Percentiles rank a stretch among this genome's conserved stretches.
phyloP scores from a whole-genome alignment of 2,113 vertebrate species.

The Cyanistes caeruleus region DNA sequence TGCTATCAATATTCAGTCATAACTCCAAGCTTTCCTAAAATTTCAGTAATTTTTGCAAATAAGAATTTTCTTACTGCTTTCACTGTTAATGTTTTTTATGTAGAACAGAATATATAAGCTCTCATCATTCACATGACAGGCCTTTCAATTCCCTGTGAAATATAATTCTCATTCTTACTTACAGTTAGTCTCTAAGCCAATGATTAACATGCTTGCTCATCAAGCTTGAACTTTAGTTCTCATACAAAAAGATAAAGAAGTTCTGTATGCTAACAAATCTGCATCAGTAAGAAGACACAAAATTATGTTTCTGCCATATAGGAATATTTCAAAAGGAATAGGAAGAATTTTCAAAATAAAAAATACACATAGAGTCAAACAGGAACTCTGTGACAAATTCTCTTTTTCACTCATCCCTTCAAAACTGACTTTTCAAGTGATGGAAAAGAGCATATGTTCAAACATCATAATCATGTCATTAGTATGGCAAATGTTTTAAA shows the following conservation, averaged over 20 bases:
- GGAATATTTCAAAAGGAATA: background rate
- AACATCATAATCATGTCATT: background rate
- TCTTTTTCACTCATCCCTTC: background rate
- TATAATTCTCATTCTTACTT: background rate
- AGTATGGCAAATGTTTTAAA: background rate
- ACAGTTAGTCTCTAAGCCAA: background rate
- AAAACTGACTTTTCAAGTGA: background rate
- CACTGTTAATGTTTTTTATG: background rate
- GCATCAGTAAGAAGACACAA: background rate
- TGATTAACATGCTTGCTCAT: background rate
- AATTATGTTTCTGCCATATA: background rate
- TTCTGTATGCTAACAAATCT: background rate
- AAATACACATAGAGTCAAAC: background rate
- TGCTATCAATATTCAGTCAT: background rate
- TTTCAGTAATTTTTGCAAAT: background rate
- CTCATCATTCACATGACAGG: background rate
- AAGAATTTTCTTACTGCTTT: background rate
- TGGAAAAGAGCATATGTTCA: background rate
- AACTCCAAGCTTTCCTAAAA: background rate
- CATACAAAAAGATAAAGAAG: background rate
- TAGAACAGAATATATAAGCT: background rate
- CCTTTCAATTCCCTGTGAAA: background rate
- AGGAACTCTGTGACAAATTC: background rate
- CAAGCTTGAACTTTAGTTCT: background rate
- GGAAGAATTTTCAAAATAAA: background rate